Evolutionary conservation across 2,888 invertebrate species (phyloP).

Genomic region (Drosophila anceps): DNA sequence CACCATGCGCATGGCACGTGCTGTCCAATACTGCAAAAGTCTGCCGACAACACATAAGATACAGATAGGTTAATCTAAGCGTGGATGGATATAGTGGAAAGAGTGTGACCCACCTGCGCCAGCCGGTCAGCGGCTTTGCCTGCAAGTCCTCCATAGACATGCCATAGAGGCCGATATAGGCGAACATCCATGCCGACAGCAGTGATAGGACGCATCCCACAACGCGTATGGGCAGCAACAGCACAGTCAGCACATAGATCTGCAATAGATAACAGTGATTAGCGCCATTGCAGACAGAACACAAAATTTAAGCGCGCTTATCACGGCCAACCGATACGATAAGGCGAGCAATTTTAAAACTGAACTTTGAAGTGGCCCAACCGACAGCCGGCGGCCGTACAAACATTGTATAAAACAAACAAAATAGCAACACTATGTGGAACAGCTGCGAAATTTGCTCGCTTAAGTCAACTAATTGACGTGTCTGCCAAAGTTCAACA

Average conservation of each 20-base stretch:
- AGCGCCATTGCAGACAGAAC: background rate
- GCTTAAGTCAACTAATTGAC: slow-evolving; percentile 8
- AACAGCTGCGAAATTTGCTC: slow-evolving; percentile 1
- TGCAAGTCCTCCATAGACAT: slow-evolving; percentile 92
- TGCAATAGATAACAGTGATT: slow-evolving; percentile 87
- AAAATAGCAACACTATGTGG: background rate
- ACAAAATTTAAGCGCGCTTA: slow-evolving; percentile 14
- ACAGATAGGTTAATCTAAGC: too few relatives aligned
- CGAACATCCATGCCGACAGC: slow-evolving; percentile 93
- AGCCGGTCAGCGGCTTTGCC: slow-evolving; percentile 92
- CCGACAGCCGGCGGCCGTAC: background rate
- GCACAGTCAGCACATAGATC: slow-evolving; percentile 94
- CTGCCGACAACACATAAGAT: slow-evolving; percentile 81
- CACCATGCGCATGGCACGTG: slow-evolving; percentile 90
- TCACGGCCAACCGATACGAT: slow-evolving; percentile 4
- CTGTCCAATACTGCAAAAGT: slow-evolving; percentile 88
- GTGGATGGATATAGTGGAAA: background rate
- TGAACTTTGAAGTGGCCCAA: slow-evolving; percentile 33
- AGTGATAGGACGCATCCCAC: slow-evolving; percentile 91
- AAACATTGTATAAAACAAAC: slow-evolving; percentile 10
- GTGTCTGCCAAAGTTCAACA: slow-evolving; percentile 14
- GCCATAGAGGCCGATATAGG: slow-evolving; percentile 93
- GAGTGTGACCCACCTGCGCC: slow-evolving; percentile 92
- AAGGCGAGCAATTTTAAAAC: slow-evolving; percentile 9
- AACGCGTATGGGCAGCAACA: slow-evolving; percentile 93